phyloP scores from a whole-genome alignment of 2,797 vertebrate species.

The Enteromius unitaeniatus region DNA sequence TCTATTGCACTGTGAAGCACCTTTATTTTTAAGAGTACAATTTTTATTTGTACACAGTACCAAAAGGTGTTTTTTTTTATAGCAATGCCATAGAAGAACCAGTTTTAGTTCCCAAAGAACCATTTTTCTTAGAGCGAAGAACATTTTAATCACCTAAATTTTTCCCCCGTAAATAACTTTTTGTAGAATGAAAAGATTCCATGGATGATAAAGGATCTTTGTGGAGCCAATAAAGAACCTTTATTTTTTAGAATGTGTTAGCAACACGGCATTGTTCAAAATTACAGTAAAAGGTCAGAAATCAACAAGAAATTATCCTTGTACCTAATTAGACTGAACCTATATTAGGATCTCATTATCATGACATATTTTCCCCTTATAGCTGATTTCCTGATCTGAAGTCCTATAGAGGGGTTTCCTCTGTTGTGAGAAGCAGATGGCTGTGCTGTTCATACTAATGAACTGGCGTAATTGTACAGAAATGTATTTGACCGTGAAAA shows the following conservation, averaged over 20 bases:
- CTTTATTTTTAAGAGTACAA: too few species aligned
- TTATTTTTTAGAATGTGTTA: background rate
- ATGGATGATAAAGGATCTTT: too few species aligned
- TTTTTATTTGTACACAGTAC: too few species aligned
- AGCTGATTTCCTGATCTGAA: background rate
- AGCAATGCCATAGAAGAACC: too few species aligned
- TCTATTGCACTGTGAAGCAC: too few species aligned
- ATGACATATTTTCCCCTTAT: background rate
- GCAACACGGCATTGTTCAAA: background rate
- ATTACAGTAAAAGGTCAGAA: background rate
- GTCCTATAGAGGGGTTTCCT: background rate
- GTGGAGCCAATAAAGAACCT: too few species aligned
- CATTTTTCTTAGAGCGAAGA: too few species aligned
- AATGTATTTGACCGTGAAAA: constrained; percentile 37
- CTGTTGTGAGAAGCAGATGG: background rate
- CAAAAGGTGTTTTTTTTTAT: too few species aligned
- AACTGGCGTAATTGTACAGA: constrained; percentile 34
- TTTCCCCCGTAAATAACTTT: too few species aligned
- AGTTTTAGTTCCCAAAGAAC: too few species aligned
- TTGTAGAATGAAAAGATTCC: too few species aligned
- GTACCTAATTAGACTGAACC: constrained; percentile 10
- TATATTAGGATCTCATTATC: constrained; percentile 29
- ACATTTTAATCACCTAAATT: too few species aligned
- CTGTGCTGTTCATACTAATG: constrained; percentile 25
- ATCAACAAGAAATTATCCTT: background rate